These are phyloP conservation scores for Sisor rabdophorus DNA, from an alignment of 2,113 vertebrate genomes.

Conservation along the genomic window DNA sequence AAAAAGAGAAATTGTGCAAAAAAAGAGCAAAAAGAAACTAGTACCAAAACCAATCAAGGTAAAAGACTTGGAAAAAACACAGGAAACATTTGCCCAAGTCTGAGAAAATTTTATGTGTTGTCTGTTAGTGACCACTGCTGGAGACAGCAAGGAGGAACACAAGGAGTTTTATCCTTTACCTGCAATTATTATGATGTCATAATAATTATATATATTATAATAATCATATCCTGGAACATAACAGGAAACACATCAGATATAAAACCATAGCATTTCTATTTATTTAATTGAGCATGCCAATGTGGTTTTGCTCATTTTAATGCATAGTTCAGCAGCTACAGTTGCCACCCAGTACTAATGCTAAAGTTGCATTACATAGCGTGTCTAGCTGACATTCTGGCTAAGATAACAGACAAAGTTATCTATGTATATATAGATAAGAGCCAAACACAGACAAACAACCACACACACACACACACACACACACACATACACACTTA, in stretches of 20 bases:
- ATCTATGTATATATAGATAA: no score
- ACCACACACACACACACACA: no score
- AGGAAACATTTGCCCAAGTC: neutral
- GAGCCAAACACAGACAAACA: no score
- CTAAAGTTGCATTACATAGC: no score
- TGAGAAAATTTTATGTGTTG: neutral
- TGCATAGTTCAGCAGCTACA: no score
- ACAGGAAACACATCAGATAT: neutral
- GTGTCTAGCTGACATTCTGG: no score
- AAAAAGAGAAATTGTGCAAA: neutral
- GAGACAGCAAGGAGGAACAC: neutral
- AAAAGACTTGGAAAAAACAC: neutral
- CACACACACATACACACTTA: no score
- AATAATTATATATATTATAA: neutral
- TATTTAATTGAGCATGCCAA: no score
- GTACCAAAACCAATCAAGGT: neutral
- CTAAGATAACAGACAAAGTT: no score
- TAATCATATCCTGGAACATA: neutral
- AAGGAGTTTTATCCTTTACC: neutral
- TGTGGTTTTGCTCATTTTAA: no score
- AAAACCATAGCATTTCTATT: no score
- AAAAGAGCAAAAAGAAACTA: neutral
- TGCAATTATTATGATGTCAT: neutral
- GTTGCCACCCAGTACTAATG: no score
- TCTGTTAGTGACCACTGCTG: constrained; percentile 10